These are phyloP conservation scores for Troilus luridus DNA, from an alignment of 2,888 invertebrate genomes.

Conservation along the genomic window DNA sequence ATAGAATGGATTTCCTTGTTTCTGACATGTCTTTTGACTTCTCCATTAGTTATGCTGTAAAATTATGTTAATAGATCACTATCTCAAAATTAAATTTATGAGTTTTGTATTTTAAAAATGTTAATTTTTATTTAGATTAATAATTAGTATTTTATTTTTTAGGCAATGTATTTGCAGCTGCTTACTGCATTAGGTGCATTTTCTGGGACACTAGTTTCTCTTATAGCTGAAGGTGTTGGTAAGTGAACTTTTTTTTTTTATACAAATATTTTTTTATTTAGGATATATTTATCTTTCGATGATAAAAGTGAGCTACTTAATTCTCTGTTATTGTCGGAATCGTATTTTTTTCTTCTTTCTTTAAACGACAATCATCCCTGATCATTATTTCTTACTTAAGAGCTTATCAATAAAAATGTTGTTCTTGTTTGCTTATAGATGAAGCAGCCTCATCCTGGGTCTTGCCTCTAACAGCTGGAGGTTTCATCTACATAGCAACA, in stretches of 20 bases:
- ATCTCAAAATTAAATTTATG: too few relatives aligned
- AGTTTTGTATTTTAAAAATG: too few relatives aligned
- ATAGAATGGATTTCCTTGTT: too few relatives aligned
- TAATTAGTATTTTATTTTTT: constrained; percentile 62
- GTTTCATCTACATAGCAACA: constrained; percentile 99
- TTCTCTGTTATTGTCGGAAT: background rate
- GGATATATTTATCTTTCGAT: too few relatives aligned
- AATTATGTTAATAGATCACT: background rate
- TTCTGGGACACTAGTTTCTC: constrained; percentile 90
- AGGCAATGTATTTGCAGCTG: constrained; percentile 95
- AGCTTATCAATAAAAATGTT: background rate
- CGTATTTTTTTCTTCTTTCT: constrained; percentile 36
- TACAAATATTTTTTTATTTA: background rate
- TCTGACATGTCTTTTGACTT: too few relatives aligned
- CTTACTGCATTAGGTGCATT: constrained; percentile 96
- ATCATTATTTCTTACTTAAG: background rate
- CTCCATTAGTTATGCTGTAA: too few relatives aligned
- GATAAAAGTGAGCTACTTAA: background rate
- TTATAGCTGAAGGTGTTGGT: constrained; percentile 82
- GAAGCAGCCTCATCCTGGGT: constrained; percentile 87
- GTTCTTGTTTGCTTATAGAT: constrained; percentile 69
- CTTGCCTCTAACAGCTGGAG: constrained; percentile 97
- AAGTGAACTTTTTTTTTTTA: constrained; percentile 63
- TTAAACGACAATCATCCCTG: background rate
- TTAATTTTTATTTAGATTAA: background rate